A percentile compares a stretch with the other conserved stretches of the same genome.
Evolutionary conservation across 2,113 vertebrate species (phyloP).

Genomic region (Pristiophorus japonicus): DNA sequence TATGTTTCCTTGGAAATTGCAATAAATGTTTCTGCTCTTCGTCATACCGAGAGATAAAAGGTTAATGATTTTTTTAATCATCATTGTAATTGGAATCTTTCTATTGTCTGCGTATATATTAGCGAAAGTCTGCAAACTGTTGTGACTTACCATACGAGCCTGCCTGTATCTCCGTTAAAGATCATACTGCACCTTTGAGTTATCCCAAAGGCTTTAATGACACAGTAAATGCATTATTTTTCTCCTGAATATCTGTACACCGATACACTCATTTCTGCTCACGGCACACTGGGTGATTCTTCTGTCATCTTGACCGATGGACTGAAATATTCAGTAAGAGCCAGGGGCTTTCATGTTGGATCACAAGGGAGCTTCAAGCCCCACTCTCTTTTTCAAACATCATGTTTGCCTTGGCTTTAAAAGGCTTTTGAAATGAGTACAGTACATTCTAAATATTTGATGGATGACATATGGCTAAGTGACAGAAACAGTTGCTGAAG

Average conservation of each 20-base stretch:
- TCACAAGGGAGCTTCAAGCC: neutral
- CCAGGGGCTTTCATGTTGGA: neutral
- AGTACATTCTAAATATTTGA: constrained; percentile 55
- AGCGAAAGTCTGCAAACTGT: neutral
- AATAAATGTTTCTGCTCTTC: neutral
- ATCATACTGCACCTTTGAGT: neutral
- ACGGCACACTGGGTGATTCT: neutral
- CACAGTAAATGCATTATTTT: too few species aligned
- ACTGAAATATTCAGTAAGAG: constrained; percentile 22
- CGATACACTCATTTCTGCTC: neutral
- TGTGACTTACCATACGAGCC: neutral
- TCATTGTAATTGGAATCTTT: neutral
- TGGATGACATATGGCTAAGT: constrained; percentile 49
- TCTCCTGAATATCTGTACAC: neutral
- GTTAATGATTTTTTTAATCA: neutral
- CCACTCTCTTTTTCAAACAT: constrained; percentile 22
- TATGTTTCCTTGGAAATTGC: neutral
- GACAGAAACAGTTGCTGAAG: constrained; percentile 43
- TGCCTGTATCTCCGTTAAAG: neutral
- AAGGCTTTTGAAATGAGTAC: constrained; percentile 43
- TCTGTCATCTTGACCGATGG: neutral
- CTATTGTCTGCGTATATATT: neutral
- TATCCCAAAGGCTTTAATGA: neutral
- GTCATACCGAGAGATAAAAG: neutral
- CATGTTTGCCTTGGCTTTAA: neutral